phyloP scores from a whole-genome alignment of 2,888 invertebrate genomes.

The Sialis lutaria region DNA sequence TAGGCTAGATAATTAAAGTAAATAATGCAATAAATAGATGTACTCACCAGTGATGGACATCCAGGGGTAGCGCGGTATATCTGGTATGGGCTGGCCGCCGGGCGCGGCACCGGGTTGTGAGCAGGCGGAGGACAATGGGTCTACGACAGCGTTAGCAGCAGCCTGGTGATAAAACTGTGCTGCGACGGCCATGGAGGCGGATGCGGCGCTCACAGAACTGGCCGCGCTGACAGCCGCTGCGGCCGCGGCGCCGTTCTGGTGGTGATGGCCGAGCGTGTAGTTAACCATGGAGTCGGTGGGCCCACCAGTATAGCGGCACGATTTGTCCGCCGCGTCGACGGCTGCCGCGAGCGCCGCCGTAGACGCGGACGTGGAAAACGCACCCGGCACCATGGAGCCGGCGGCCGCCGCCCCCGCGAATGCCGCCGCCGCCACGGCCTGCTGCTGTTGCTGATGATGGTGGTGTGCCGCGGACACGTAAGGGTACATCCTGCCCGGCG shows the following conservation, averaged over 20 bases:
- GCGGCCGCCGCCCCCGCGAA: conserved; percentile 43
- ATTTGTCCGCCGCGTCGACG: conserved; percentile 53
- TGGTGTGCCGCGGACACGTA: conserved; percentile 58
- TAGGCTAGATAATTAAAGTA: background rate
- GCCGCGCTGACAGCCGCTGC: conserved; percentile 50
- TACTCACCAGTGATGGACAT: conserved; percentile 89
- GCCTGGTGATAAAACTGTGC: conserved; percentile 86
- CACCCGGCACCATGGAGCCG: conserved; percentile 41
- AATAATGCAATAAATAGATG: background rate
- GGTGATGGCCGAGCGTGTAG: conserved; percentile 58
- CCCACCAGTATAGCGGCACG: conserved; percentile 61
- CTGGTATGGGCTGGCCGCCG: conserved; percentile 74
- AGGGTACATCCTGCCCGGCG: conserved; percentile 70
- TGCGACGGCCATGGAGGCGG: conserved; percentile 40
- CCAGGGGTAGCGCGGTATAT: conserved; percentile 89
- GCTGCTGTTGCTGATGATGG: conserved; percentile 59
- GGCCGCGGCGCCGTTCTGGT: conserved; percentile 44
- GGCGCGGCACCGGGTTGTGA: conserved; percentile 42
- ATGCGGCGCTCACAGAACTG: conserved; percentile 52
- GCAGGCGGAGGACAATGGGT: conserved; percentile 65
- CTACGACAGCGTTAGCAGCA: conserved; percentile 57
- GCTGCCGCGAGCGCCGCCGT: conserved; percentile 46
- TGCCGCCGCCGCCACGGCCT: conserved; percentile 42
- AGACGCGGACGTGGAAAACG: conserved; percentile 29
- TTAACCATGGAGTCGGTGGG: conserved; percentile 63